Evolutionary conservation across 2,888 invertebrate genomes (phyloP).

Genomic region (Aproaerema taeniolella): DNA sequence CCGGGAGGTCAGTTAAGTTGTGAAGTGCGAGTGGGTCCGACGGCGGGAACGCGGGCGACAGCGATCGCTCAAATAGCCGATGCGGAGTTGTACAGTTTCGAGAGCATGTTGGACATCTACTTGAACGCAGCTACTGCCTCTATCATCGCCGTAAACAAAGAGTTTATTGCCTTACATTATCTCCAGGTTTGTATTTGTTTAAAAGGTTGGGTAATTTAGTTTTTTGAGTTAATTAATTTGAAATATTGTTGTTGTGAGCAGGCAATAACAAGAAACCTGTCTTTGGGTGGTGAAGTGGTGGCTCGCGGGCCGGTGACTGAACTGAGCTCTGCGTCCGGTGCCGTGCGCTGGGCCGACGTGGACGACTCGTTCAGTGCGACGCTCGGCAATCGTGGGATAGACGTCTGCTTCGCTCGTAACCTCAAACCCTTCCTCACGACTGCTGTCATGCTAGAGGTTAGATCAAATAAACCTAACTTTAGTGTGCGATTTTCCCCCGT

Average conservation of each 20-base stretch:
- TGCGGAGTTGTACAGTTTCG: conserved; percentile 58
- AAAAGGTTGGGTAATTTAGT: neutral
- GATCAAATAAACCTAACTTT: too few relatives aligned
- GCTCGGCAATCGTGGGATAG: conserved; percentile 63
- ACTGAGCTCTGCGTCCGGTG: conserved; percentile 59
- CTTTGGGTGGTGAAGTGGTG: conserved; percentile 63
- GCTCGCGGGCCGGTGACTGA: conserved; percentile 52
- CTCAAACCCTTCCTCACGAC: conserved; percentile 61
- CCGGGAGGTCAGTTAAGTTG: conserved; percentile 69
- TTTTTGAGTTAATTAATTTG: neutral
- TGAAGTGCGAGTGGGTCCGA: conserved; percentile 59
- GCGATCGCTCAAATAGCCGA: conserved; percentile 61
- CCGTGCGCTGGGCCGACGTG: conserved; percentile 52
- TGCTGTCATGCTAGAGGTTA: conserved; percentile 64
- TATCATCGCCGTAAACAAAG: conserved; percentile 62
- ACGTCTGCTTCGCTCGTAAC: conserved; percentile 58
- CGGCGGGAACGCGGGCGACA: conserved; percentile 49
- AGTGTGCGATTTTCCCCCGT: too few relatives aligned
- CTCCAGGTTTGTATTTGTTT: conserved; percentile 44
- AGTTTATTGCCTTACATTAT: conserved; percentile 65
- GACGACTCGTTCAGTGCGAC: conserved; percentile 61
- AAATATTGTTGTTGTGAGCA: conserved; percentile 22
- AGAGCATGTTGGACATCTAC: conserved; percentile 62
- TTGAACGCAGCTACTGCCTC: conserved; percentile 56
- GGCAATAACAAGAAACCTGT: conserved; percentile 52